A percentile compares a stretch with the other conserved stretches of the same genome.
These are phyloP conservation scores for Ophonus ardosiacus DNA, from an alignment of 2,888 invertebrate genomes.

Conservation along the genomic window DNA sequence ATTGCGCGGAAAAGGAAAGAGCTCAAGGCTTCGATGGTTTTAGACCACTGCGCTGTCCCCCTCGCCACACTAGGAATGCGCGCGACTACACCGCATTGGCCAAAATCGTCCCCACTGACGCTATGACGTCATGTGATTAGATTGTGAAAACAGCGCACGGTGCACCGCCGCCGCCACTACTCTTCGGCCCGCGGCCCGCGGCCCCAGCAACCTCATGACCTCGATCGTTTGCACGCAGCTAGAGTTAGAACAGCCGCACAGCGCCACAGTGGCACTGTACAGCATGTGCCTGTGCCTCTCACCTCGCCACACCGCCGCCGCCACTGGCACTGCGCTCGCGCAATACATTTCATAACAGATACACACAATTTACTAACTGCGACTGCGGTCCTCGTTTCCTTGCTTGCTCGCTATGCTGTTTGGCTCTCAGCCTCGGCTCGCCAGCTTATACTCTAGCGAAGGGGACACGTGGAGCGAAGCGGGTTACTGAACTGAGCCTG, in stretches of 20 bases:
- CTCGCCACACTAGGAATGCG: conserved; percentile 45
- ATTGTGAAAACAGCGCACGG: conserved; percentile 51
- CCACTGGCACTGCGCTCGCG: background rate
- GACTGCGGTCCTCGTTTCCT: conserved; percentile 1
- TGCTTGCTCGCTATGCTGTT: background rate
- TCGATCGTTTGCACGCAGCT: conserved; percentile 40
- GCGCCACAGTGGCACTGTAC: conserved; percentile 38
- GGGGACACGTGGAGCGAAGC: conserved; percentile 62
- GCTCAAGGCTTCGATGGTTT: conserved; percentile 53
- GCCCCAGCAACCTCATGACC: conserved; percentile 37
- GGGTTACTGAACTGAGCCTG: conserved; percentile 61
- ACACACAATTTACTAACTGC: conserved; percentile 22
- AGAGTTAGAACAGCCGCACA: conserved; percentile 7
- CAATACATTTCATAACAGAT: background rate
- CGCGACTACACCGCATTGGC: conserved; percentile 63
- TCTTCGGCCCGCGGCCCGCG: background rate
- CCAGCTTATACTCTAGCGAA: conserved; percentile 7
- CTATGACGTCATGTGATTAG: conserved; percentile 59
- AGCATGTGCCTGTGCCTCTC: background rate
- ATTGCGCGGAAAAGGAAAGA: conserved; percentile 61
- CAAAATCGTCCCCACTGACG: conserved; percentile 57
- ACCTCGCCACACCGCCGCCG: background rate
- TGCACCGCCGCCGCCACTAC: conserved; percentile 14
- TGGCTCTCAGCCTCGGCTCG: background rate
- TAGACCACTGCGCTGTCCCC: conserved; percentile 29